phyloP scores from a whole-genome alignment of 2,797 vertebrate species.

The Huso huso region DNA sequence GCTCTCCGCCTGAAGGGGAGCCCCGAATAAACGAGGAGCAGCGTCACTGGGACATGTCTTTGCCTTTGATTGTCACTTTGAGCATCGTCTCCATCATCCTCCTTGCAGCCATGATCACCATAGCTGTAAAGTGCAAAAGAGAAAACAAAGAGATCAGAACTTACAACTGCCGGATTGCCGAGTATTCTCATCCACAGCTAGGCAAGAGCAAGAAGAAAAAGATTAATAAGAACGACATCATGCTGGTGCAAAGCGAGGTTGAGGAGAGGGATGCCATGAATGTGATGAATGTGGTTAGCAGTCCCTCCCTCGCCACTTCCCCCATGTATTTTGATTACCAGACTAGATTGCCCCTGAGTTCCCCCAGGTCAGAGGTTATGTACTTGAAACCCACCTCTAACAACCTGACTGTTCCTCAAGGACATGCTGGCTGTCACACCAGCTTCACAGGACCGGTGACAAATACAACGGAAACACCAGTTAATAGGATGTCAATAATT shows the following conservation, averaged over 20 bases:
- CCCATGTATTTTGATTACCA: conserved; percentile 99
- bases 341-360: conserved; percentile 98
- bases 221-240: conserved; percentile 99
- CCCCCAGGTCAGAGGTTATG: conserved; percentile 98
- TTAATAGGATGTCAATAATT: conserved; percentile 99
- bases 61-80: conserved; percentile 91
- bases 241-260: conserved; percentile 98
- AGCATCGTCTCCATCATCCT: conserved; percentile 95
- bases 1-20: conserved; percentile 82
- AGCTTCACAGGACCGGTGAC: conserved; percentile 96
- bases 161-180: conserved; percentile 97
- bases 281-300: conserved; percentile 99
- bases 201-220: conserved; percentile 97
- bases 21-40: conserved; percentile 82
- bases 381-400: conserved; percentile 97
- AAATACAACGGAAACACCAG: conserved; percentile 89
- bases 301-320: conserved; percentile 96
- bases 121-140: conserved; percentile 92
- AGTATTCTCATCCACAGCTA: conserved; percentile 95
- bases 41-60: conserved; percentile 91
- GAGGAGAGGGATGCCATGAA: conserved; percentile 98
- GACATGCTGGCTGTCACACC: conserved; percentile 93
- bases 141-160: conserved; percentile 99
- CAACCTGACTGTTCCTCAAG: conserved; percentile 97
- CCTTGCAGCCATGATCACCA: conserved; percentile 94